phyloP scores from a whole-genome alignment of 2,888 invertebrate species.

The Dermolepida albohirtum region DNA sequence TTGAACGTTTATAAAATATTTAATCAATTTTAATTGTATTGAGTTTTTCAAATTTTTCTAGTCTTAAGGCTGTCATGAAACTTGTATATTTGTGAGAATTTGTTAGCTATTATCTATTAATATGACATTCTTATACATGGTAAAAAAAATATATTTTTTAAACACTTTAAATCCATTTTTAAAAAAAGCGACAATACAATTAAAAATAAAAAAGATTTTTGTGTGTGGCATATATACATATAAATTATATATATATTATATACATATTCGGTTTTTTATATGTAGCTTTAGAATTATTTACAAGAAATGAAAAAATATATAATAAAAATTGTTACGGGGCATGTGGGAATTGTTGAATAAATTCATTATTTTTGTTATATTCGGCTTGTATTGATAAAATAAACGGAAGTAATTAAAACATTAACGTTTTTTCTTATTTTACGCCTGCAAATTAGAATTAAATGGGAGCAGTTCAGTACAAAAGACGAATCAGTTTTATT shows the following conservation, averaged over 20 bases:
- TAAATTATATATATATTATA: slow-evolving; percentile 13
- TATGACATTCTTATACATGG: slow-evolving; percentile 11
- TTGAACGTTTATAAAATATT: not conserved
- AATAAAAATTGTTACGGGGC: slow-evolving; percentile 37
- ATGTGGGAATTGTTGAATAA: slow-evolving; percentile 45
- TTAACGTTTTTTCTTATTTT: not conserved
- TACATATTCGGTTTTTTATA: slow-evolving; percentile 8
- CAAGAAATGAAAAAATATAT: slow-evolving; percentile 22
- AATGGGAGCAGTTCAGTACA: too few species aligned
- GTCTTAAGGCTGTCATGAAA: slow-evolving; percentile 15
- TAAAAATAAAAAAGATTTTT: slow-evolving; percentile 2
- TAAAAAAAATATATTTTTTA: not conserved
- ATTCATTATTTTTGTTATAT: slow-evolving; percentile 50
- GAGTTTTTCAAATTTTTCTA: slow-evolving; percentile 7
- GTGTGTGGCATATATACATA: too few species aligned
- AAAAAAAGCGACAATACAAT: slow-evolving; percentile 1
- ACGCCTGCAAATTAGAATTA: too few species aligned
- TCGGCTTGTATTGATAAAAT: slow-evolving; percentile 48
- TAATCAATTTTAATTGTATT: not conserved
- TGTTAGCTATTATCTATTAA: slow-evolving; percentile 9
- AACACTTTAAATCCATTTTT: not conserved
- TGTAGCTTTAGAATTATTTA: slow-evolving; percentile 27
- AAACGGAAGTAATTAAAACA: slow-evolving; percentile 24
- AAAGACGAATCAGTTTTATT: too few species aligned
- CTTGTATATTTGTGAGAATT: slow-evolving; percentile 22